Evolutionary conservation across 1,140 invertebrate species (phyloP).

Genomic region (Lutraria rhynchaena): DNA sequence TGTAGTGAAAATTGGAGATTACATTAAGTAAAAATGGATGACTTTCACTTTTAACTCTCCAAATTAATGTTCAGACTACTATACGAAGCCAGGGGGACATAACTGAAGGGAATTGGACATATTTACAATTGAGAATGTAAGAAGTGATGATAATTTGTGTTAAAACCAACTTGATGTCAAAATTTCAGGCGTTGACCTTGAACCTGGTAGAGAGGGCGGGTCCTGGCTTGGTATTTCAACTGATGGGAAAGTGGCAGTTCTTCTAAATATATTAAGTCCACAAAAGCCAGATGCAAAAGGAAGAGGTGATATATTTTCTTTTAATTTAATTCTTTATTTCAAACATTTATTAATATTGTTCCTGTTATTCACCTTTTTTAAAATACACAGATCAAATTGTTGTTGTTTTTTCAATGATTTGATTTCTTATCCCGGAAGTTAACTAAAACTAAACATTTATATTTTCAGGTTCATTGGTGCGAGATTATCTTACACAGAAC

Average conservation of each 20-base stretch:
- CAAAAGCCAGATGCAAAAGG: constrained; percentile 67
- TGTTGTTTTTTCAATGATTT: background rate
- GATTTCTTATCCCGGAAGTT: background rate
- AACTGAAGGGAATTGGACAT: too few species aligned
- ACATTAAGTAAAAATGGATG: too few species aligned
- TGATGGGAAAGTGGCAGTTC: constrained; percentile 85
- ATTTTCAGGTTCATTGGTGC: constrained; percentile 40
- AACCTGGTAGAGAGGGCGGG: constrained; percentile 88
- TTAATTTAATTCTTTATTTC: too few species aligned
- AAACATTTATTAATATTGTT: background rate
- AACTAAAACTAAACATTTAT: too few species aligned
- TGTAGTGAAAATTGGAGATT: too few species aligned
- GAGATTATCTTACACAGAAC: constrained; percentile 27
- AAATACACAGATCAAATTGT: background rate
- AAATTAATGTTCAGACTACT: too few species aligned
- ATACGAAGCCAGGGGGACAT: too few species aligned
- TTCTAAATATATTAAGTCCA: constrained; percentile 87
- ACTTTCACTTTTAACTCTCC: too few species aligned
- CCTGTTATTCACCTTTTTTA: background rate
- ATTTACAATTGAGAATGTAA: too few species aligned
- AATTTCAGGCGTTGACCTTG: constrained; percentile 84
- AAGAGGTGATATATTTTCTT: constrained; percentile 66
- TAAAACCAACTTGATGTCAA: too few species aligned
- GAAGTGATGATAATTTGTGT: too few species aligned
- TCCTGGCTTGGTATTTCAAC: constrained; percentile 89